Evolutionary conservation across 2,888 invertebrate genomes (phyloP).

Genomic region (Campoplex nolae): DNA sequence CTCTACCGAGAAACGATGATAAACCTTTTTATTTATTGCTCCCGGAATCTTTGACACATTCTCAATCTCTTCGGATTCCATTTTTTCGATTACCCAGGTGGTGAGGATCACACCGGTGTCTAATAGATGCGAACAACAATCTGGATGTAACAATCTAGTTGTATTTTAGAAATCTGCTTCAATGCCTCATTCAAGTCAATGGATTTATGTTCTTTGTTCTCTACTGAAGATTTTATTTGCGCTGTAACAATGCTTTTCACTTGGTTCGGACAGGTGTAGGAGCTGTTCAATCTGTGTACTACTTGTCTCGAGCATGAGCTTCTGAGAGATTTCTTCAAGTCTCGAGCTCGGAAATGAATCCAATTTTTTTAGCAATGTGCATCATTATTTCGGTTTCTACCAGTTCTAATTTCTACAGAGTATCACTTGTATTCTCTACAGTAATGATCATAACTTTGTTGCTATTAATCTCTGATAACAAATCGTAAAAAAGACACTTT

Average conservation of each 20-base stretch:
- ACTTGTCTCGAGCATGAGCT: conserved; percentile 69
- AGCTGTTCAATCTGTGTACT: conserved; percentile 61
- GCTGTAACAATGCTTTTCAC: not conserved
- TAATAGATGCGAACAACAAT: no score
- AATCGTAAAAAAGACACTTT: conserved; percentile 70
- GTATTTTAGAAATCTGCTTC: no score
- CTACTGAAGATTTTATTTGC: not conserved
- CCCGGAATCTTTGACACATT: not conserved
- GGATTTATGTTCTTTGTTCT: not conserved
- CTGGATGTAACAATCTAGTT: not conserved
- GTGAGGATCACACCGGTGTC: conserved; percentile 65
- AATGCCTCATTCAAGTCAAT: not conserved
- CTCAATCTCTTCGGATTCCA: conserved; percentile 58
- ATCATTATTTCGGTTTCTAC: conserved; percentile 72
- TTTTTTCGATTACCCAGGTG: not conserved
- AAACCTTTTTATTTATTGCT: not conserved
- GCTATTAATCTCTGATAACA: conserved; percentile 69
- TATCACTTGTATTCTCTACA: not conserved
- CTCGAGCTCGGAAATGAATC: conserved; percentile 69
- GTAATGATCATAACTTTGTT: not conserved
- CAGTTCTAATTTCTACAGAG: not conserved
- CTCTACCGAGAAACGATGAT: not conserved
- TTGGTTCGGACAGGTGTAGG: not conserved
- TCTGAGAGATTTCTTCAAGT: conserved; percentile 67
- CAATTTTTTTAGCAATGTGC: conserved; percentile 66